Evolutionary conservation across 2,113 vertebrate genomes (phyloP), one percentile per base, ranked within the genome.

Genomic region (Micronycteris hirsuta): DNA sequence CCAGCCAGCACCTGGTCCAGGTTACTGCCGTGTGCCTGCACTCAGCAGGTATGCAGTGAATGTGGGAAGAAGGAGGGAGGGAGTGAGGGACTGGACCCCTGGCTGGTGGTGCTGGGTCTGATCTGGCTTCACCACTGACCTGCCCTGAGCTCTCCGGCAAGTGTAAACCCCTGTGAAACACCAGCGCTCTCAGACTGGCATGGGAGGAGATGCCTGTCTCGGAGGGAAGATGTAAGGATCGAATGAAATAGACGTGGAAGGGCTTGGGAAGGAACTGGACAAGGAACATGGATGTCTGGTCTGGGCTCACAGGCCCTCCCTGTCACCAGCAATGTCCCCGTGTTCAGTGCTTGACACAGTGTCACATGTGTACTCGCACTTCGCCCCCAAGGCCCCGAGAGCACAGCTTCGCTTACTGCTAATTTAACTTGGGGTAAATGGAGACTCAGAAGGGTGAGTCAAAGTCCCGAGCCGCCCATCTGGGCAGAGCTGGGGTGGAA

Each of bases 301-400:
- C 86, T 45, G 56, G 49, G 26, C 19, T 86, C 17, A 24, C 28
- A 43, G 56, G 28, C 49, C 28, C 3, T 28, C 31, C 11, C 3
- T 19, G n/a, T 22, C 0, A 5, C 45, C 33, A 10, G 26, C 36
- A 3, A 19, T 0, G 3, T 47, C 26, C 19, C 31, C 45, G 7
- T 0, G 5, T 36, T 0, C 12, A 8, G 65, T 4, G 38, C 36
- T 13, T 45, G 47, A 77, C 31, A 36, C 3, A 13, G 33, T 38
- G 36, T 41, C 71, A 3, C 1, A 0, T 9, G 17, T 22, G 33
- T 22, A 2, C n/a, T 17, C 2, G 0, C 3, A 0, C 10, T 4
- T 33, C 14, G 6, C 9, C 36, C 12, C 15, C 15, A 26, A 12
- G 1, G 2, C 20, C 28, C 54, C 10, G 4, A 56, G 74, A 73